Evolutionary conservation across 2,797 vertebrate species (phyloP), one percentile per base, ranked within the genome.

Genomic region (Balearica regulorum): DNA sequence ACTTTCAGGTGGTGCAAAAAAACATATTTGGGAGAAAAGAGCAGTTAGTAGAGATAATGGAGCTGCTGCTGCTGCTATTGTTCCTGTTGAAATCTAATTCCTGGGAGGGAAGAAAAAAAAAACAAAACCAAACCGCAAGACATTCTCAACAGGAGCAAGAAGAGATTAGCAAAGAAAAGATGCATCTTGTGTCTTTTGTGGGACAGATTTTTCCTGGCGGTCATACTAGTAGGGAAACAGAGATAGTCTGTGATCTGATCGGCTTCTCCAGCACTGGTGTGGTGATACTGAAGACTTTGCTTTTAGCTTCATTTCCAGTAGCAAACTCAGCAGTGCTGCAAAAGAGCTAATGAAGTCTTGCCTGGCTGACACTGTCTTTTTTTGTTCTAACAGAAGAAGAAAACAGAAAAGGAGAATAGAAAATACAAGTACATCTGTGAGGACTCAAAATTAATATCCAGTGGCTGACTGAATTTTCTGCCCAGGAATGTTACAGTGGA

Each of bases 61-160:
- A 93, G 60, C 37, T 80, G 87, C 70, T 83, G 61, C 75, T 82
- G 37, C n/a, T 95, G 68, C 46, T 83, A 14, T 89, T 94, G 68
- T 77, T 94, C 57, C 53, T 35, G 10, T 33, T 64, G 75, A 85
- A 93, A 93, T 83, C 28, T 60, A 84, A 95, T 96, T 83, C 62
- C 41, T 11, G 4, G 25, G 6, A 25, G 19, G 5, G 28, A 13
- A 16, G 13, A 13, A 18, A 22, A 37, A 58, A 16, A 9, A 11
- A 48, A n/a, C n/a, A n/a, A 24, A 1, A 37, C 37, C 37, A 37
- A 37, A 37, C 37, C 37, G 37, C 37, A 26, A 78, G 66, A 62
- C 37, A 46, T 39, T 90, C 46, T 73, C 49, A 81, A 72, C 24
- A 71, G 71, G 37, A 80, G 22, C 35, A 89, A 73, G 80, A 87